Evolutionary conservation across 2,113 vertebrate genomes (phyloP).

Genomic region (Thunnus thynnus): DNA sequence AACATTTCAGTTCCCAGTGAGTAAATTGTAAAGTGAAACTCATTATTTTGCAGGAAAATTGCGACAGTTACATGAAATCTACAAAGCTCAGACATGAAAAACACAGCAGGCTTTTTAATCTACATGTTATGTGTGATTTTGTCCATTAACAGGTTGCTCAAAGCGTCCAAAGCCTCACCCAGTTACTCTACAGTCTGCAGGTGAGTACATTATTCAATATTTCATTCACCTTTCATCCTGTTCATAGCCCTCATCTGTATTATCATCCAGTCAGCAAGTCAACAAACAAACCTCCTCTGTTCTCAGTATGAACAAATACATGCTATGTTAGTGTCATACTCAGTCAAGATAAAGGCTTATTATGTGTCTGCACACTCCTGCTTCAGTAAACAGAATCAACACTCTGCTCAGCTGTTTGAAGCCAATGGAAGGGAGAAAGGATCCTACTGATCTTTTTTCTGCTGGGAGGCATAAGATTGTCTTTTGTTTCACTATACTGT

Average conservation of each 20-base stretch:
- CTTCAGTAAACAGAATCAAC: slow-evolving; percentile 35
- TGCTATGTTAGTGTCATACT: slow-evolving; percentile 9
- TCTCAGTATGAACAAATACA: slow-evolving; percentile 2
- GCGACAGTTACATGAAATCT: background rate
- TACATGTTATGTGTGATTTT: slow-evolving; percentile 10
- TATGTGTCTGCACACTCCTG: slow-evolving; percentile 15
- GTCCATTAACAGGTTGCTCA: slow-evolving; percentile 87
- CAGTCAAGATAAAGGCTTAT: slow-evolving; percentile 25
- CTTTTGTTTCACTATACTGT: slow-evolving; percentile 34
- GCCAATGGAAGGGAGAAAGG: slow-evolving; percentile 9
- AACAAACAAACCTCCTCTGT: slow-evolving; percentile 18
- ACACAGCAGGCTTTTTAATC: background rate
- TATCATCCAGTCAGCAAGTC: background rate
- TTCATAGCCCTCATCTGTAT: background rate
- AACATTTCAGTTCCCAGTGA: background rate
- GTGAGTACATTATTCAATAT: slow-evolving; percentile 80
- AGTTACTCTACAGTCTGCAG: slow-evolving; percentile 95
- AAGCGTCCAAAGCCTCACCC: slow-evolving; percentile 93
- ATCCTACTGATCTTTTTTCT: slow-evolving; percentile 39
- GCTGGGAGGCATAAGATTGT: slow-evolving; percentile 17
- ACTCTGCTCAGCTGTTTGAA: slow-evolving; percentile 39
- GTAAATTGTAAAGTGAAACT: background rate
- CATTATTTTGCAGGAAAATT: slow-evolving; percentile 1
- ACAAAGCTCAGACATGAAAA: background rate
- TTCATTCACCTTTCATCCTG: background rate